A percentile compares a stretch with the other conserved stretches of the same genome.
Evolutionary conservation across 2,888 invertebrate genomes (phyloP).

Genomic region (Polydrusus tereticollis): DNA sequence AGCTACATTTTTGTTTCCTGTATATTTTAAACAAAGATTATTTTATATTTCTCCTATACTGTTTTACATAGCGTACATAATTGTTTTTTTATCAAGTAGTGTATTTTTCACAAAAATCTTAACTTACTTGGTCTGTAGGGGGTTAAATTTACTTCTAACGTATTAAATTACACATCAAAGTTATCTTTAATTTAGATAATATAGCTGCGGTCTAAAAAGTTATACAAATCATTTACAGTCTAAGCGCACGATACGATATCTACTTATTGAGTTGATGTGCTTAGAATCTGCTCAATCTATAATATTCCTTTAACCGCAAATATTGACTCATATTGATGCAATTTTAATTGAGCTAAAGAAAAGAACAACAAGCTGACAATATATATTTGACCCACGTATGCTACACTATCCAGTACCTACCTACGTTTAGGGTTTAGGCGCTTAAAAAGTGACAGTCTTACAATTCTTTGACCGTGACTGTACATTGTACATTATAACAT

Average conservation of each 20-base stretch:
- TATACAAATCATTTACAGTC: neutral
- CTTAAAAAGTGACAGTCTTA: too few species aligned
- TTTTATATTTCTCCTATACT: neutral
- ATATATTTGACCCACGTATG: too few species aligned
- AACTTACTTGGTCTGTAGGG: constrained; percentile 66
- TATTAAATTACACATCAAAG: constrained; percentile 25
- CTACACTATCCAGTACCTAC: too few species aligned
- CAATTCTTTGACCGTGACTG: too few species aligned
- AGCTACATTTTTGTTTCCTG: too few species aligned
- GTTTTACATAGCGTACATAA: neutral
- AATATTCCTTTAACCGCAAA: too few species aligned
- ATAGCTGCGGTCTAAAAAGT: neutral
- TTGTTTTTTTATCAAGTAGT: neutral
- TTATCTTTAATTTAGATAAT: constrained; percentile 34
- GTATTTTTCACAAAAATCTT: constrained; percentile 59
- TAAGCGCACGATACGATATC: neutral
- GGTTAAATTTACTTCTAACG: constrained; percentile 47
- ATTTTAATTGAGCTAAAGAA: neutral
- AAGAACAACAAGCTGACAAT: neutral
- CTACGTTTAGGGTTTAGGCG: too few species aligned
- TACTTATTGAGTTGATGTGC: too few species aligned
- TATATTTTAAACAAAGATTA: too few species aligned
- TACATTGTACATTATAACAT: neutral
- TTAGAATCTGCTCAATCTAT: too few species aligned
- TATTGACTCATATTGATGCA: neutral